phyloP scores from a whole-genome alignment of 92 coral and sea anemone species.

The Montipora capitata region DNA sequence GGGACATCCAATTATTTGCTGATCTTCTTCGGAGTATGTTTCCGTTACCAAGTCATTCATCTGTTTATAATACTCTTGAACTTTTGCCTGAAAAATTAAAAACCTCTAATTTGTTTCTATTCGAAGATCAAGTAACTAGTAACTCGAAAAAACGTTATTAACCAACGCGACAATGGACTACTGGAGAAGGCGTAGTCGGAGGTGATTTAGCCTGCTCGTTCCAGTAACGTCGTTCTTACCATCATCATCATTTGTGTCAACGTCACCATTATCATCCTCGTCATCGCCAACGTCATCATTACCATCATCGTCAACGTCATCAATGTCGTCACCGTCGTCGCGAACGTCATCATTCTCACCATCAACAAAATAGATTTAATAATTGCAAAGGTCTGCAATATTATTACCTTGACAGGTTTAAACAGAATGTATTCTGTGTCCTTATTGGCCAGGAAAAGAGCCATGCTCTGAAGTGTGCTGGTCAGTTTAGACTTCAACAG shows the following conservation, averaged over 20 bases:
- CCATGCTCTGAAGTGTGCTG: slow-evolving; percentile 97
- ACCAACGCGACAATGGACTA: too few relatives aligned
- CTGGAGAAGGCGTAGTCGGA: too few relatives aligned
- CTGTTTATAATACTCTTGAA: slow-evolving; percentile 95
- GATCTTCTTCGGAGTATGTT: slow-evolving; percentile 92
- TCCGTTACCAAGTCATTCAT: slow-evolving; percentile 90
- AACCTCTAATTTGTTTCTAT: background rate
- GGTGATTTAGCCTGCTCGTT: too few relatives aligned
- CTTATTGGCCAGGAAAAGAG: slow-evolving; percentile 94
- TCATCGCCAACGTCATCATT: too few relatives aligned
- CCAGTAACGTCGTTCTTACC: too few relatives aligned
- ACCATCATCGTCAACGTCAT: too few relatives aligned
- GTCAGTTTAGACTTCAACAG: slow-evolving; percentile 96
- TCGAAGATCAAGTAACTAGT: background rate
- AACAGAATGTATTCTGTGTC: slow-evolving; percentile 98
- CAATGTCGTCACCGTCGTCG: too few relatives aligned
- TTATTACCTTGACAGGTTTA: slow-evolving; percentile 96
- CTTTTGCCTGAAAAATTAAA: slow-evolving; percentile 82
- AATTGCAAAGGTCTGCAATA: background rate
- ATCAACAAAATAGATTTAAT: too few relatives aligned
- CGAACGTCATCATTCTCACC: too few relatives aligned
- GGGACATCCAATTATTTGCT: slow-evolving; percentile 97
- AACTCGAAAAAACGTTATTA: too few relatives aligned
- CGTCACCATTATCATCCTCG: too few relatives aligned
- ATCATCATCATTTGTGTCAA: too few relatives aligned